Evolutionary conservation across 2,113 vertebrate species (phyloP).

Genomic region (Eptatretus burgeri): DNA sequence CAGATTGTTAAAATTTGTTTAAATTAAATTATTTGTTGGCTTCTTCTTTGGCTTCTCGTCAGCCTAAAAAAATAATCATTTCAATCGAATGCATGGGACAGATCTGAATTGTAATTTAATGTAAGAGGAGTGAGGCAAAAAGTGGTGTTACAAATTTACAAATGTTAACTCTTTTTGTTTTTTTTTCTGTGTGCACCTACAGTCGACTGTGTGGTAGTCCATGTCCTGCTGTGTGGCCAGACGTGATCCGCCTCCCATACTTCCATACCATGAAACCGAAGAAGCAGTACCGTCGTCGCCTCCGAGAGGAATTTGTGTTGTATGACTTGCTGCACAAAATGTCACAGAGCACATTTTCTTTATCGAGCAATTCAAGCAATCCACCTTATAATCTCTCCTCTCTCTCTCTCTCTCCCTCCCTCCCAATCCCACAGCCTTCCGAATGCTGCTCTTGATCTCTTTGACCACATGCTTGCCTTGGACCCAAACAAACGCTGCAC

Average conservation of each 20-base stretch:
- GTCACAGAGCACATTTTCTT: background rate
- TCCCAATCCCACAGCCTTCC: conserved; percentile 31
- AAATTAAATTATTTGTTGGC: too few relatives aligned
- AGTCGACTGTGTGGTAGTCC: conserved; percentile 92
- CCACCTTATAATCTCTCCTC: conserved; percentile 5
- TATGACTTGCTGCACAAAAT: conserved; percentile 20
- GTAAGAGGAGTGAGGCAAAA: too few relatives aligned
- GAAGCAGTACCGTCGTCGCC: conserved; percentile 77
- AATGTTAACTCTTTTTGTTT: too few relatives aligned
- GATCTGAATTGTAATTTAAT: too few relatives aligned
- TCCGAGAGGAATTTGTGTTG: conserved; percentile 93
- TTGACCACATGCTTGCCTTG: conserved; percentile 87
- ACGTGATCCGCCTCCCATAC: conserved; percentile 93
- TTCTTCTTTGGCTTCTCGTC: too few relatives aligned
- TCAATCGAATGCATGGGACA: too few relatives aligned
- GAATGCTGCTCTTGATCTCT: conserved; percentile 52
- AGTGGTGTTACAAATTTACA: too few relatives aligned
- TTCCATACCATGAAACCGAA: conserved; percentile 99
- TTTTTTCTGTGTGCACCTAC: background rate
- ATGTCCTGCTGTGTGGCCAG: conserved; percentile 85
- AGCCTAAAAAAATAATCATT: too few relatives aligned
- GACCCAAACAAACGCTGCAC: conserved; percentile 86
- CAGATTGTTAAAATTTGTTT: too few relatives aligned
- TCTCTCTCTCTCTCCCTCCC: background rate
- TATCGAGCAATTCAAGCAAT: background rate